Evolutionary conservation across 1,140 invertebrate species (phyloP).

Genomic region (Brachionus manjavacas): DNA sequence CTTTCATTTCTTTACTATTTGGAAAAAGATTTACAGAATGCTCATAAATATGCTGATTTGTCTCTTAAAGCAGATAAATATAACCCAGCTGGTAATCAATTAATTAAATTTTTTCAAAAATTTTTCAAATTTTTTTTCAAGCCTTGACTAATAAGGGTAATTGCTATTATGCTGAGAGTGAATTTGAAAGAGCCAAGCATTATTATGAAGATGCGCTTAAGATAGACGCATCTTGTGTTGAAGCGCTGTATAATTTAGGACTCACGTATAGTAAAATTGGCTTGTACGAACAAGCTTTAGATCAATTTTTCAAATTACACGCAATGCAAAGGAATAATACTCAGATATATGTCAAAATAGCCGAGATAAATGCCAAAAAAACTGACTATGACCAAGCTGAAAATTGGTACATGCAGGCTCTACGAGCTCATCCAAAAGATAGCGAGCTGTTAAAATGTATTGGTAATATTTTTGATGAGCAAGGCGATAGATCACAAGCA

Average conservation of each 20-base stretch:
- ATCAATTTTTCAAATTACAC: constrained; percentile 76
- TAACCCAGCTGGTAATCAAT: constrained; percentile 64
- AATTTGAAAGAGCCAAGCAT: constrained; percentile 70
- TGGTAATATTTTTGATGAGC: constrained; percentile 75
- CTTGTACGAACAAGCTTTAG: constrained; percentile 69
- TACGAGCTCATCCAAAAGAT: constrained; percentile 77
- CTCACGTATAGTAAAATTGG: constrained; percentile 63
- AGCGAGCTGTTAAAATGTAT: constrained; percentile 74
- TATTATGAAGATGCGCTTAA: constrained; percentile 73
- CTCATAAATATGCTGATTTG: constrained; percentile 69
- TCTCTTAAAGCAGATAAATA: constrained; percentile 72
- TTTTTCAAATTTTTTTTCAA: constrained; percentile 44
- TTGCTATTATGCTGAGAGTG: constrained; percentile 68
- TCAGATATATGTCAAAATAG: constrained; percentile 79
- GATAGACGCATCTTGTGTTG: constrained; percentile 75
- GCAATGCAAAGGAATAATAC: constrained; percentile 72
- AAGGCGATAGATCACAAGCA: constrained; percentile 82
- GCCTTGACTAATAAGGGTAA: constrained; percentile 85
- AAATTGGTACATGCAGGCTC: constrained; percentile 71
- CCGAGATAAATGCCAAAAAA: constrained; percentile 64
- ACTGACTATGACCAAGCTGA: constrained; percentile 33
- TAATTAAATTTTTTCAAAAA: neutral
- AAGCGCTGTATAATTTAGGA: constrained; percentile 84
- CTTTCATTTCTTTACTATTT: constrained; percentile 81
- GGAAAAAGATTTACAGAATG: constrained; percentile 71